phyloP scores from a whole-genome alignment of 2,888 invertebrate species.

The Cecidostiba fungosa region DNA sequence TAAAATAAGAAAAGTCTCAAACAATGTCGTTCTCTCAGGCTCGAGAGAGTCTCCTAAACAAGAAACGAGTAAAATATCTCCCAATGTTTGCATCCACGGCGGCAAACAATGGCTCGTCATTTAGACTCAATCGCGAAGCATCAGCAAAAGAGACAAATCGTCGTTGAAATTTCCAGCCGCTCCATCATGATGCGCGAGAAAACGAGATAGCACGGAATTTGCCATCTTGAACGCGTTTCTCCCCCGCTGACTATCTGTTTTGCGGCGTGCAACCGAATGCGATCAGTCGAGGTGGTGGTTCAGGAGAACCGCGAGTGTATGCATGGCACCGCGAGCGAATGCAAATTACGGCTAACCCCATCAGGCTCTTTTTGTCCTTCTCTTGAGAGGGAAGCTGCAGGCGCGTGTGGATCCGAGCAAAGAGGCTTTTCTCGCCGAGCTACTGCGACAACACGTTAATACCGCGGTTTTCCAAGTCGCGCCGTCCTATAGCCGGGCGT shows the following conservation, averaged over 20 bases:
- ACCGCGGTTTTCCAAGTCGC: not conserved
- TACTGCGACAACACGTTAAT: constrained; percentile 28
- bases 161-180: not conserved
- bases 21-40: too few relatives aligned
- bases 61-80: too few relatives aligned
- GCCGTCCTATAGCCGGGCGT: not conserved
- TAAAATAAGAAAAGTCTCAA: not conserved
- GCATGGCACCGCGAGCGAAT: constrained; percentile 64
- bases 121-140: not conserved
- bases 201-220: constrained; percentile 28
- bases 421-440: constrained; percentile 9
- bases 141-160: not conserved
- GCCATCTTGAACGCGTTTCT: not conserved
- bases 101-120: constrained; percentile 13
- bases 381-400: not conserved
- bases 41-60: too few relatives aligned
- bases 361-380: constrained; percentile 69
- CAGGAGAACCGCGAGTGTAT: constrained; percentile 43
- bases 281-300: not conserved
- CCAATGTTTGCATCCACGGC: not conserved
- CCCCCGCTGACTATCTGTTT: constrained; percentile 61
- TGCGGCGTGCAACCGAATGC: constrained; percentile 54
- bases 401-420: not conserved
- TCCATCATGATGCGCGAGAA: constrained; percentile 18
- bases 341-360: constrained; percentile 71